These are phyloP conservation scores for Megalonaias nervosa DNA, from an alignment of 1,140 invertebrate species.

Conservation along the genomic window DNA sequence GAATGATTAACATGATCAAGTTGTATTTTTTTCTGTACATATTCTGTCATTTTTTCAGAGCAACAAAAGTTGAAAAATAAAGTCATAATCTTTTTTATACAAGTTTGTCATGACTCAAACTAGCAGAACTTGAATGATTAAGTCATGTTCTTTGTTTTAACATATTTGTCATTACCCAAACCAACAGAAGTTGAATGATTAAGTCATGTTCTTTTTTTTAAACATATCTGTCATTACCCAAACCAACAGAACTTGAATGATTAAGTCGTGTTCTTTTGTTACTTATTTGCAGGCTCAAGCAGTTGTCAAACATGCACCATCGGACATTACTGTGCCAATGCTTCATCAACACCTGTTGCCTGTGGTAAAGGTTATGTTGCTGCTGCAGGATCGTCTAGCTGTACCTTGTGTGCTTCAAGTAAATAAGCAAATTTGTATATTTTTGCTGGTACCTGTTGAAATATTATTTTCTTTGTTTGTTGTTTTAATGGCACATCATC, in stretches of 20 bases:
- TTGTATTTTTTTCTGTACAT: conserved; percentile 2
- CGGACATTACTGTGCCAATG: conserved; percentile 53
- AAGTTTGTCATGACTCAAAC: conserved; percentile 31
- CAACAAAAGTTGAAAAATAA: not conserved
- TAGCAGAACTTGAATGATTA: not conserved
- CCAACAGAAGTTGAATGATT: not conserved
- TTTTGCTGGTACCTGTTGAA: not conserved
- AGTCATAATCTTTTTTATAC: conserved; percentile 14
- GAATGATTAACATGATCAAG: conserved; percentile 32
- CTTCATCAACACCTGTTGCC: conserved; percentile 27
- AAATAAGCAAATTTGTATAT: conserved; percentile 8
- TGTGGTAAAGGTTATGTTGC: conserved; percentile 62
- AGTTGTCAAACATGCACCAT: conserved; percentile 52
- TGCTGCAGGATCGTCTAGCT: conserved; percentile 44
- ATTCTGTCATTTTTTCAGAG: conserved; percentile 33
- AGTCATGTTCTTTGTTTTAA: conserved; percentile 13
- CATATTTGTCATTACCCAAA: conserved; percentile 30
- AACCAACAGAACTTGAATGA: not conserved
- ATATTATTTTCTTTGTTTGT: too few relatives aligned
- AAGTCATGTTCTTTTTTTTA: conserved; percentile 14
- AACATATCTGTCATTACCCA: conserved; percentile 32
- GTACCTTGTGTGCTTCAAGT: conserved; percentile 60
- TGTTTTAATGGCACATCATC: too few relatives aligned
- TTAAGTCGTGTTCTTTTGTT: not conserved
- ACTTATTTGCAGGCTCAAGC: conserved; percentile 21